Evolutionary conservation across 2,797 vertebrate genomes (phyloP), one percentile per base, ranked within the genome.

Genomic region (Hippocampus kuda): DNA sequence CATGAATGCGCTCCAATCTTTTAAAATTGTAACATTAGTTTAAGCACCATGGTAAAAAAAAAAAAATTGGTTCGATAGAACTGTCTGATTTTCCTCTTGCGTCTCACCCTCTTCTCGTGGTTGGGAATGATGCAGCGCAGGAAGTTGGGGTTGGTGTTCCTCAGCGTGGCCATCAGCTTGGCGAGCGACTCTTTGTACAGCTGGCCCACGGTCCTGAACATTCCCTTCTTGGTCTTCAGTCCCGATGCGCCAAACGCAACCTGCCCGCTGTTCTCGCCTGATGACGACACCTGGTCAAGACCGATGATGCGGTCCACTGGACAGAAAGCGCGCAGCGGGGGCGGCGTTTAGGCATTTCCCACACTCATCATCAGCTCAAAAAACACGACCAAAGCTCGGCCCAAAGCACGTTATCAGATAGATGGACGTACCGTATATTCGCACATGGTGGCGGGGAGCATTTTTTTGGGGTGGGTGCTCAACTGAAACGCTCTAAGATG

Each of bases 121-220:
- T 97, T 97, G 74, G 94, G 94, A 77, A 96, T 92, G 71, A 96
- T 95, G 73, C 94, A 96, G 71, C 94, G 94, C 22, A 96, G 91
- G 63, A 96, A 96, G 88, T 94, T 96, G 72, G 94, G 94, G 79
- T 96, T 96, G 82, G 94, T 96, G 88, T 96, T 96, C 71, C 92
- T 91, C 72, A 97, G 88, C 0, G 94, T 97, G 69, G 94, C 92
- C 94, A 97, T 97, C 71, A 97, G 92, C 72, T 94, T 94, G 59
- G 93, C 91, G 69, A 97, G 90, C 4, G 94, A 95, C 78, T 97
- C 94, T 81, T 97, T 96, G 83, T 96, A 95, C 24, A 96, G 92
- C 72, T 97, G 94, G 0, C 94, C 94, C n/a, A 95, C 94, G 0
- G 94, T 96, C 67, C 94, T 90, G 86, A 95, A 95, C 94, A 95